Evolutionary conservation across 2,888 invertebrate species (phyloP), one percentile per base, ranked within the genome.

Genomic region (Tenthredo mesomela): DNA sequence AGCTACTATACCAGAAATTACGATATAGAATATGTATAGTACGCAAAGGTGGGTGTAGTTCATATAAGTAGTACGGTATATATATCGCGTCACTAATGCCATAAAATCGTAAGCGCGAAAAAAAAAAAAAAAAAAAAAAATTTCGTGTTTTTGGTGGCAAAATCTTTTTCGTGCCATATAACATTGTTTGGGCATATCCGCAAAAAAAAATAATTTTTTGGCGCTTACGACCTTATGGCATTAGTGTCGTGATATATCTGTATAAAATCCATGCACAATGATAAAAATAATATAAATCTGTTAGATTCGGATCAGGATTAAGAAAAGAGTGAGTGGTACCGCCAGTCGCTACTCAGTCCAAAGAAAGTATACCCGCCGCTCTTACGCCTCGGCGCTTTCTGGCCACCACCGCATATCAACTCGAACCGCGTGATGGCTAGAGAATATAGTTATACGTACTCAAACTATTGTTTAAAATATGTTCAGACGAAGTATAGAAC

Each of bases 261-360:
- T 43, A 18, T 12, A 25, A 73, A 73, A 21, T 43, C 71, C 4
- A 21, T 43, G 43, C 4, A 1, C 3, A 73, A 43, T 40, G 15
- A 73, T 43, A 73, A 73, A 73, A 73, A 73, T 73, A 73, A 73
- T 73, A 73, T 73, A 73, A 37, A 73, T 61, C 40, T 21, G 15
- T 61, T n/a, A 61, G 80, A 80, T 80, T 58, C 61, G 61, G 80
- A 61, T 80, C 80, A 40, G 61, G 40, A 61, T 61, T 21, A 50
- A 40, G 15, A 40, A 61, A 61, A 80, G 61, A 80, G 85, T 85
- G 88, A 89, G 88, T 91, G 91, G 90, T 91, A 91, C 90, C 89
- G 88, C 91, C 90, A 89, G 90, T 89, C 90, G 90, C 91, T n/a
- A n/a, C n/a, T n/a, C n/a, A 89, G 82, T 61, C 88, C 89, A 91